These are phyloP conservation scores for Aldrovandia affinis DNA, from an alignment of 2,797 vertebrate genomes.

Conservation along the genomic window DNA sequence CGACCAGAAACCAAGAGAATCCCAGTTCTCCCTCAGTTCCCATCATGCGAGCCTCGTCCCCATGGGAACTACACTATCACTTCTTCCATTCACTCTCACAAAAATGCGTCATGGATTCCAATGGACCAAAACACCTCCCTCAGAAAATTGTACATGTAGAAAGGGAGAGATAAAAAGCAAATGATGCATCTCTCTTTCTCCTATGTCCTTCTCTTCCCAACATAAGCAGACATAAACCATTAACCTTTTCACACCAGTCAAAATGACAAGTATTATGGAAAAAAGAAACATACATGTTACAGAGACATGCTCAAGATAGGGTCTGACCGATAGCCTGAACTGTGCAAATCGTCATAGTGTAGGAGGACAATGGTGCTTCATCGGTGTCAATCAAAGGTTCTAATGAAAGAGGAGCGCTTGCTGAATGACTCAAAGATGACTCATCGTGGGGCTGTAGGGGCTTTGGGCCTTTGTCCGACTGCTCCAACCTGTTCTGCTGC, in stretches of 20 bases:
- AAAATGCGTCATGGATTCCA: not conserved
- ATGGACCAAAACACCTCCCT: too few species aligned
- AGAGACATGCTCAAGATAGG: not conserved
- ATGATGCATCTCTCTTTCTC: not conserved
- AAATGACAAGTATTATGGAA: not conserved
- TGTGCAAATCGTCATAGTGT: not conserved
- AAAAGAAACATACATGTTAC: not conserved
- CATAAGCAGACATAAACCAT: not conserved
- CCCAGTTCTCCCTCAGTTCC: not conserved
- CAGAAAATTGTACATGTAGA: not conserved
- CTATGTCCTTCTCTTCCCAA: not conserved
- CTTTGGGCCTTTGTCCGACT: slow-evolving; percentile 11
- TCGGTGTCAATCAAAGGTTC: slow-evolving; percentile 9
- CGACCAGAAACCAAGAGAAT: not conserved
- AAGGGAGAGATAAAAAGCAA: not conserved
- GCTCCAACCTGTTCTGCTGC: slow-evolving; percentile 3
- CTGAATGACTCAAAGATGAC: slow-evolving; percentile 14
- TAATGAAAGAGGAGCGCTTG: not conserved
- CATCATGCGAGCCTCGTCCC: not conserved
- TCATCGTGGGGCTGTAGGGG: not conserved
- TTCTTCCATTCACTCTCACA: not conserved
- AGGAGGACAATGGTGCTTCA: not conserved
- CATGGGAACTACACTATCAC: not conserved
- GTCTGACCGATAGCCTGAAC: not conserved
- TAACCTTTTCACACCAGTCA: not conserved